These are phyloP conservation scores for Cantharis lateralis DNA, from an alignment of 2,888 invertebrate genomes.

Conservation along the genomic window DNA sequence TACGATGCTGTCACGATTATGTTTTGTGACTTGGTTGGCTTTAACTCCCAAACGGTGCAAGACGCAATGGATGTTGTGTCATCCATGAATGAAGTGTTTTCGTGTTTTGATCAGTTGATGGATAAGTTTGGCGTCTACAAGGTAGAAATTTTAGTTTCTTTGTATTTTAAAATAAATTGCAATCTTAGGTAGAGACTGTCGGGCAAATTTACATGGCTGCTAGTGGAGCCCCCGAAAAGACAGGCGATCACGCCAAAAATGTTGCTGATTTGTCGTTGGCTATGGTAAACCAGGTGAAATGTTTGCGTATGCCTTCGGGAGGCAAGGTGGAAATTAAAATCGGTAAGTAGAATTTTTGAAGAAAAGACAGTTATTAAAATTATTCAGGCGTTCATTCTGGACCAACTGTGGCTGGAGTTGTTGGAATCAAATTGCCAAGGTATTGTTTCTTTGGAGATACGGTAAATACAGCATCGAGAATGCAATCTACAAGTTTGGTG, in stretches of 20 bases:
- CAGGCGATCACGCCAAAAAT: slow-evolving; percentile 73
- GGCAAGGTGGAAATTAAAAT: slow-evolving; percentile 66
- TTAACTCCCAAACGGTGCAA: slow-evolving; percentile 63
- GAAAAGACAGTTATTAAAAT: not conserved
- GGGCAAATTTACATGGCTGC: slow-evolving; percentile 93
- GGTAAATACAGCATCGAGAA: slow-evolving; percentile 88
- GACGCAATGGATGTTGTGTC: slow-evolving; percentile 79
- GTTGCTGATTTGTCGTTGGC: slow-evolving; percentile 80
- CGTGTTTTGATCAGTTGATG: slow-evolving; percentile 81
- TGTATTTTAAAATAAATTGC: not conserved
- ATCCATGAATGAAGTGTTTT: slow-evolving; percentile 85
- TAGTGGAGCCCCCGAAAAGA: slow-evolving; percentile 82
- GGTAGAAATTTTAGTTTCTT: slow-evolving; percentile 56
- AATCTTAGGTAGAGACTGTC: slow-evolving; percentile 82
- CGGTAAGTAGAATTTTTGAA: slow-evolving; percentile 53
- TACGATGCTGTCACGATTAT: slow-evolving; percentile 79
- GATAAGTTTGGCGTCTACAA: slow-evolving; percentile 87
- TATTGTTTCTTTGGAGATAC: slow-evolving; percentile 92
- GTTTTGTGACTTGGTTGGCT: slow-evolving; percentile 73
- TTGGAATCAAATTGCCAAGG: slow-evolving; percentile 82
- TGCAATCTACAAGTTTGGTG: slow-evolving; percentile 75
- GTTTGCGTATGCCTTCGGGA: slow-evolving; percentile 65
- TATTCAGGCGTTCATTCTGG: slow-evolving; percentile 79
- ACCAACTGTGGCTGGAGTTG: slow-evolving; percentile 85
- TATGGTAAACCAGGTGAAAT: slow-evolving; percentile 70